phyloP scores from a whole-genome alignment of 2,797 vertebrate genomes.

The Tenualosa ilisha region DNA sequence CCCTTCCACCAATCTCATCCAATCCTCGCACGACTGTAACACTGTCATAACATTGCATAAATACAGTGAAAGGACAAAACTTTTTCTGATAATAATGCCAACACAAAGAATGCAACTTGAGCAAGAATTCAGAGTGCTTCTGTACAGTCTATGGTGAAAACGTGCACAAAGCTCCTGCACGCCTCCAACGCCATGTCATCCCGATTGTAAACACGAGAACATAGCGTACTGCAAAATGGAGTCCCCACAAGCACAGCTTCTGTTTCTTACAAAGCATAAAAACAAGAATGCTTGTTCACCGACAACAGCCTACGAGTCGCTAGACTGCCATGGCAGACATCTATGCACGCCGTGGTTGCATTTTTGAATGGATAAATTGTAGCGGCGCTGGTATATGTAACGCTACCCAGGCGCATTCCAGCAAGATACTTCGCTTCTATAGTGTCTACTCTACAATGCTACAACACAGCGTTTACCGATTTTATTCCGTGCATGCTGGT shows the following conservation, averaged over 20 bases:
- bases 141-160: constrained; percentile 14
- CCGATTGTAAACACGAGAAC: constrained; percentile 69
- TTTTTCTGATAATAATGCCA: constrained; percentile 39
- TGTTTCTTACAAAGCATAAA: constrained; percentile 16
- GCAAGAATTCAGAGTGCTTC: constrained; percentile 1
- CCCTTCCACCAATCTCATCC: constrained; percentile 83
- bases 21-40: constrained; percentile 73
- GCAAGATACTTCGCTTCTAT: constrained; percentile 4
- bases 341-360: not conserved
- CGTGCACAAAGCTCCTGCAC: constrained; percentile 28
- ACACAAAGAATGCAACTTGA: not conserved
- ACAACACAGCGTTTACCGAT: not conserved
- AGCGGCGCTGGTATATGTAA: not conserved
- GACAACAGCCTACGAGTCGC: not conserved
- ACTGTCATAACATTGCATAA: constrained; percentile 75
- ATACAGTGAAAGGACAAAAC: constrained; percentile 64
- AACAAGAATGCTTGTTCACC: constrained; percentile 2
- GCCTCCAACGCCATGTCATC: constrained; percentile 66
- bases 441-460: not conserved
- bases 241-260: constrained; percentile 53
- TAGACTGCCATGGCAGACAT: not conserved
- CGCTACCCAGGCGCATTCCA: not conserved
- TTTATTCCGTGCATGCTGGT: not conserved
- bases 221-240: constrained; percentile 69
- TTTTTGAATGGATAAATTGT: not conserved